These are phyloP conservation scores for Tetrao urogallus DNA, from an alignment of 2,113 vertebrate genomes.

Conservation along the genomic window DNA sequence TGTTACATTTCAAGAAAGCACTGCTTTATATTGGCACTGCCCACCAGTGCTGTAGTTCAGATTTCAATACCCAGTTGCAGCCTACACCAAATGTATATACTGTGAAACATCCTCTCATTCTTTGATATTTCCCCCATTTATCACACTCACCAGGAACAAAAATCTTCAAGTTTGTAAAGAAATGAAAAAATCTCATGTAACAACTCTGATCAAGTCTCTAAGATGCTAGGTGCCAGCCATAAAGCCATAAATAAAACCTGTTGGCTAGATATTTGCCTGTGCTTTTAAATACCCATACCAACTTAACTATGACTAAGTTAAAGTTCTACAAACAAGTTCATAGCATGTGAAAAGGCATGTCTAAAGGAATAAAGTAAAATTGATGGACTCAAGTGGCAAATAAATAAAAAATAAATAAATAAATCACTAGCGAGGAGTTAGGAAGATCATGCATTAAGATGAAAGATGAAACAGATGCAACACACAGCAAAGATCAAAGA, in stretches of 20 bases:
- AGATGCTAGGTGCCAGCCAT: not conserved
- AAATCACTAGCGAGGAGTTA: conserved; percentile 43
- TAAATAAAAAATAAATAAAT: conserved; percentile 25
- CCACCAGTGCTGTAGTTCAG: not conserved
- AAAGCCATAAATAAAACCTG: not conserved
- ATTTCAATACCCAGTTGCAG: accelerated
- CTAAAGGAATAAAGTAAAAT: conserved; percentile 62
- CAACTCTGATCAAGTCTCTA: not conserved
- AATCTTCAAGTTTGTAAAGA: not conserved
- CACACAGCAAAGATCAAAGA: conserved; percentile 84
- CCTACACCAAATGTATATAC: not conserved
- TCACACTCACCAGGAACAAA: not conserved
- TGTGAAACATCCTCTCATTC: not conserved
- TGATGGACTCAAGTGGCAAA: conserved; percentile 27
- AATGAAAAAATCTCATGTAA: not conserved
- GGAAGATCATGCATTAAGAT: conserved; percentile 72
- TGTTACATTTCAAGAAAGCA: not conserved
- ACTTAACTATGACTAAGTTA: conserved; percentile 10
- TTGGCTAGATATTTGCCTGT: not conserved
- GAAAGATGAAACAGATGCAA: conserved; percentile 83
- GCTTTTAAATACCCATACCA: not conserved
- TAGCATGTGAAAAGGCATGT: conserved; percentile 1
- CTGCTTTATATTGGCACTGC: not conserved
- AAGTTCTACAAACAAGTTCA: conserved; percentile 30
- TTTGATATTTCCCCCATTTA: not conserved